phyloP scores from a whole-genome alignment of 1,140 invertebrate genomes.

The Heliconius nattereri region DNA sequence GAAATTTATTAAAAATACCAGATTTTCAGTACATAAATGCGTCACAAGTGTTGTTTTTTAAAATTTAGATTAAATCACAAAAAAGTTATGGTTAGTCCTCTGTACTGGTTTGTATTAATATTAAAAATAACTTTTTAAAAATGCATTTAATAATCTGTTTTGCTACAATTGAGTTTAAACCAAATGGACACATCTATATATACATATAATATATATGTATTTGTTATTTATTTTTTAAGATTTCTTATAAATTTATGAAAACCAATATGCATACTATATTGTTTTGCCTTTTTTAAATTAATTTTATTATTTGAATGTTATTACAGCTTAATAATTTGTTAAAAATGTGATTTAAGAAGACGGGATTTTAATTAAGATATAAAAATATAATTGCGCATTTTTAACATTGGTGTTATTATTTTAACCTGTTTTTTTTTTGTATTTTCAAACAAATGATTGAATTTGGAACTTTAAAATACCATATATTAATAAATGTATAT shows the following conservation, averaged over 20 bases:
- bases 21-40: too few species aligned
- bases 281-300: neutral
- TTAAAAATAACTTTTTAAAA: neutral
- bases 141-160: neutral
- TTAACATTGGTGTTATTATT: too few species aligned
- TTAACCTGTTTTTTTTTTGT: neutral
- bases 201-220: slow-evolving; percentile 13
- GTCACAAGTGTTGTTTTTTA: too few species aligned
- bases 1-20: neutral
- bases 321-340: neutral
- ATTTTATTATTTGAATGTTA: neutral
- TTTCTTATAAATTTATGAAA: slow-evolving; percentile 1
- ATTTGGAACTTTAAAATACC: neutral
- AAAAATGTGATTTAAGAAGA: neutral
- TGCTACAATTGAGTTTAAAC: neutral
- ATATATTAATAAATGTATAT: neutral
- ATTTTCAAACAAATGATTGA: neutral
- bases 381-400: too few species aligned
- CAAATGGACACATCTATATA: slow-evolving; percentile 2
- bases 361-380: too few species aligned
- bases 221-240: slow-evolving; percentile 56
- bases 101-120: slow-evolving; percentile 28
- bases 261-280: neutral
- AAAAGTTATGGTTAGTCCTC: slow-evolving; percentile 46
- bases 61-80: neutral